Evolutionary conservation across 2,797 vertebrate genomes (phyloP), one percentile per base, ranked within the genome.

Genomic region (Pseudomugil tenellus): DNA sequence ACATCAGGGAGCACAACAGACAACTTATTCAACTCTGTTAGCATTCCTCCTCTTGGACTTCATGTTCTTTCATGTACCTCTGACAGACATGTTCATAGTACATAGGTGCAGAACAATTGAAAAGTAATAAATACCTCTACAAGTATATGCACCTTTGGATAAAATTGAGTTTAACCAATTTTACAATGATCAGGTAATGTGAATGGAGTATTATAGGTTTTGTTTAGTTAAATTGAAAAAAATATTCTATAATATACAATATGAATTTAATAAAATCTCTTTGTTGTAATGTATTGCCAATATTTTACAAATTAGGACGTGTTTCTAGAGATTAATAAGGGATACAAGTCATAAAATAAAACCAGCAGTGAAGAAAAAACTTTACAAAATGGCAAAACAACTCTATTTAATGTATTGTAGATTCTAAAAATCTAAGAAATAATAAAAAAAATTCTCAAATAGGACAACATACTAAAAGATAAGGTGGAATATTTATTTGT

Each of bases 1-100:
- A 87, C 83, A 83, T 74, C 82, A 79, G 17, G 58, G 56, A 84
- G 68, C 80, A 80, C 35, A 12, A 70, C 78, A 70, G 70, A 68
- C 66, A 72, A 72, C 52, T 72, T 56, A 58, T 23, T 61, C 52
- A 70, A 25, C 62, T 39, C 43, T 37, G 34, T 52, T 12, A 16
- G 49, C 66, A 25, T 37, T 52, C 59, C 57, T 74, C 49, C 26
- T 62, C 72, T 52, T 14, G 1, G 39, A 68, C 63, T 34, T 66
- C 28, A 63, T 12, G 25, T 74, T 49, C 31, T 56, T 29, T 62
- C 17, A 3, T 17, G n/a, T 32, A 46, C 55, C 6, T 2, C 3
- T 51, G 21, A 67, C 41, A 74, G 29, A 35, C 21, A 31, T 52
- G 43, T 25, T 58, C 14, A 49, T n/a, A 56, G 23, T 49, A 2